Conservation (phyloP, 2,888 invertebrate genomes). For the Orgyia antiqua region DNA sequence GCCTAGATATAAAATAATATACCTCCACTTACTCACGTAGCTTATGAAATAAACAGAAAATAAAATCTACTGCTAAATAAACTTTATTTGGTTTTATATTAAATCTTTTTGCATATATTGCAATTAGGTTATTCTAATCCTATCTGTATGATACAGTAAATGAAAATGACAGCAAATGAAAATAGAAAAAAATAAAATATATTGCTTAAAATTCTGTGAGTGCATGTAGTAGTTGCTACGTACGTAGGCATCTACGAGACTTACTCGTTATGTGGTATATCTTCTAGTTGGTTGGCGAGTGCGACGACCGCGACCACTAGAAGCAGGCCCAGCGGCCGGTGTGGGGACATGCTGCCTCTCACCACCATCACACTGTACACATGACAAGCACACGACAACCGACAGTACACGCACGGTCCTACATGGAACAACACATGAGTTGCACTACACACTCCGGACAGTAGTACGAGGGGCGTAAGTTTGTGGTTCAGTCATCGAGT, state of each 20-base stretch:
- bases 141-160: too few relatives aligned
- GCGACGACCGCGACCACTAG: slow-evolving; percentile 52
- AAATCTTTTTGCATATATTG: too few relatives aligned
- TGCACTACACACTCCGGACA: slow-evolving; percentile 49
- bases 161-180: too few relatives aligned
- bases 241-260: slow-evolving; percentile 50
- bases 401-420: slow-evolving; percentile 46
- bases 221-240: background rate
- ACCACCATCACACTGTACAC: slow-evolving; percentile 61
- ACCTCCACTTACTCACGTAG: too few relatives aligned
- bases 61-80: too few relatives aligned
- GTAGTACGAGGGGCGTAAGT: slow-evolving; percentile 44
- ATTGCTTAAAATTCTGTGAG: background rate
- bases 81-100: too few relatives aligned
- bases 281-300: slow-evolving; percentile 89
- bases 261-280: slow-evolving; percentile 94
- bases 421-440: slow-evolving; percentile 48
- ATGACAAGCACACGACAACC: slow-evolving; percentile 53
- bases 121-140: too few relatives aligned
- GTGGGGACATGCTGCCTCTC: slow-evolving; percentile 53
- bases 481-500: slow-evolving; percentile 52
- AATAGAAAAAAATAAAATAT: too few relatives aligned
- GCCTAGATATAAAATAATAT: too few relatives aligned
- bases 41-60: too few relatives aligned
- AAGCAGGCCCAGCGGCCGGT: slow-evolving; percentile 51